These are phyloP conservation scores for Leptarthrus brevirostris DNA, from an alignment of 2,888 invertebrate species.

Conservation along the genomic window DNA sequence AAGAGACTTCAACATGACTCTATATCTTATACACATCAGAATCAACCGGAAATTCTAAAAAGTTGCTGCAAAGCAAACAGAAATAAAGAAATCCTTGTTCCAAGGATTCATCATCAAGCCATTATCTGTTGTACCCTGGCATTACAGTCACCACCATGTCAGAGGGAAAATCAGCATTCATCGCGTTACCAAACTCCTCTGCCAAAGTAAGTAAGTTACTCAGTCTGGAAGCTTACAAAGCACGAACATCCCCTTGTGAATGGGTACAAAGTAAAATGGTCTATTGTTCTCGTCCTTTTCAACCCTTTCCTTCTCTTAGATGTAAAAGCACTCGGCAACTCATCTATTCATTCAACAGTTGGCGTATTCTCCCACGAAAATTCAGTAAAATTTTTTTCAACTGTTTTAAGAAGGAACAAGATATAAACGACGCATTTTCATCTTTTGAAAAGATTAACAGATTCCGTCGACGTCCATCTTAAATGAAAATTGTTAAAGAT, in stretches of 20 bases:
- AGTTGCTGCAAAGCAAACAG: constrained; percentile 29
- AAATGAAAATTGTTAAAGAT: constrained; percentile 22
- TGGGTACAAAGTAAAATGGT: constrained; percentile 35
- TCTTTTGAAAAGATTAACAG: constrained; percentile 36
- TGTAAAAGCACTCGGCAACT: constrained; percentile 1
- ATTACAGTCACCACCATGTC: constrained; percentile 44
- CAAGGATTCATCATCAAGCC: constrained; percentile 52
- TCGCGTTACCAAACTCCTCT: constrained; percentile 17
- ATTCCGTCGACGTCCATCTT: constrained; percentile 11
- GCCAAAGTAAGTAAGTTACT: constrained; percentile 14
- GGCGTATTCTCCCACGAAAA: constrained; percentile 37
- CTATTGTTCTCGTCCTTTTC: constrained; percentile 37
- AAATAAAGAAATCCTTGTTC: constrained; percentile 52
- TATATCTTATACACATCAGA: too few species aligned
- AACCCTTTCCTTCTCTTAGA: constrained; percentile 13
- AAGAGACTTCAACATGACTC: background rate
- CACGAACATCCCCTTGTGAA: constrained; percentile 19
- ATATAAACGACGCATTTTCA: constrained; percentile 30
- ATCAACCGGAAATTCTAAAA: constrained; percentile 17
- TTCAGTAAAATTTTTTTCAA: constrained; percentile 6
- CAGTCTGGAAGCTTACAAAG: constrained; percentile 13
- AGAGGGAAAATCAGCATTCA: constrained; percentile 31
- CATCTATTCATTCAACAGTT: constrained; percentile 40
- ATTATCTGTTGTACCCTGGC: constrained; percentile 51
- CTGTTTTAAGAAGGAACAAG: background rate